Conservation (phyloP, 2,113 vertebrate species). For the Ceratotherium simum region DNA sequence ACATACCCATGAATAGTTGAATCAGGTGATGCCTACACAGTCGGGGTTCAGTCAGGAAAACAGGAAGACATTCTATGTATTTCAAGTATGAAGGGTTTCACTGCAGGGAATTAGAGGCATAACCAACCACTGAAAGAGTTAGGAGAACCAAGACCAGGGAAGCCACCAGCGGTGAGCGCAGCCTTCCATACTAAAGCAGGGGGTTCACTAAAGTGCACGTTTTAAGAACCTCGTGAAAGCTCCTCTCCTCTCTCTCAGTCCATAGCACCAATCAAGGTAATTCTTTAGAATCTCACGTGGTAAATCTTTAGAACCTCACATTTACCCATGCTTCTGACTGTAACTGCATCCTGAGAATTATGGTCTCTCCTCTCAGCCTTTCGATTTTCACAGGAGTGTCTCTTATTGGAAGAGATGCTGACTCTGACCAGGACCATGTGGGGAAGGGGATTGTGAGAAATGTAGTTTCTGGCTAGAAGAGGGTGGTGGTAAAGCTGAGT, state of each 20-base stretch:
- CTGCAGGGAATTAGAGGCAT: conserved; percentile 8
- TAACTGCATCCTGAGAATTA: not conserved
- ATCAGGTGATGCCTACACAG: not conserved
- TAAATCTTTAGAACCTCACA: not conserved
- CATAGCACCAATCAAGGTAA: not conserved
- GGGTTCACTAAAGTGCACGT: not conserved
- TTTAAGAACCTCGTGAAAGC: not conserved
- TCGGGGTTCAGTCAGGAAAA: not conserved
- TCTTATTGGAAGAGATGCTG: not conserved
- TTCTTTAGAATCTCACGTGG: not conserved
- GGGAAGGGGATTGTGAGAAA: not conserved
- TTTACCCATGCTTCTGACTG: not conserved
- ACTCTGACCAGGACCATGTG: not conserved
- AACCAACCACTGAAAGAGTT: not conserved
- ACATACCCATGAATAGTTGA: not conserved
- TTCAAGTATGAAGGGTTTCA: conserved; percentile 10
- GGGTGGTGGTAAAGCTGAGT: not conserved
- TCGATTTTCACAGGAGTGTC: not conserved
- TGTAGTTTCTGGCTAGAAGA: not conserved
- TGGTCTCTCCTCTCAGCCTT: not conserved
- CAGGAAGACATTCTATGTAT: not conserved
- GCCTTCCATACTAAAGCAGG: not conserved
- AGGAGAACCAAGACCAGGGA: not conserved
- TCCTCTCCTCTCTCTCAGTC: not conserved
- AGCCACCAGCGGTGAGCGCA: not conserved